Percentiles rank a stretch among this genome's conserved stretches.
Evolutionary conservation across 2,113 vertebrate species (phyloP).

Genomic region (Balaenoptera acutorostrata): DNA sequence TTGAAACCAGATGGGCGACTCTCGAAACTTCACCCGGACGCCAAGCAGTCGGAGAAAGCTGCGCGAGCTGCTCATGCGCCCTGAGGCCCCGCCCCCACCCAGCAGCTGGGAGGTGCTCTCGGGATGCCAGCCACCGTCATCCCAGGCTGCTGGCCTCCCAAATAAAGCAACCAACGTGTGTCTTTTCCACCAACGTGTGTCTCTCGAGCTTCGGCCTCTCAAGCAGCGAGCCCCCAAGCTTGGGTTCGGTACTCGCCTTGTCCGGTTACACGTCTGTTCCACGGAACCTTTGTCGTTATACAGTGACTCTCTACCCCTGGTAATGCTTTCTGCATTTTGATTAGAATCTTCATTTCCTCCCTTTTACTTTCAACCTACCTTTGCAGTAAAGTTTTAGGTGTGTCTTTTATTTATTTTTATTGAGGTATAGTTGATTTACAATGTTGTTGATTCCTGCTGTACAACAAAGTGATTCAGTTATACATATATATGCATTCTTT

Average conservation of each 20-base stretch:
- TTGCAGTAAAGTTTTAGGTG: background rate
- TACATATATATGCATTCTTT: too few species aligned
- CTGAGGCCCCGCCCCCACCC: background rate
- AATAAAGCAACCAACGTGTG: background rate
- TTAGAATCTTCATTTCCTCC: background rate
- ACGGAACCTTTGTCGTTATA: fast-evolving
- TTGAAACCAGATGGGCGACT: background rate
- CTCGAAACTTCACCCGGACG: background rate
- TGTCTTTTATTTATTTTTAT: too few species aligned
- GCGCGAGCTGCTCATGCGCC: fast-evolving
- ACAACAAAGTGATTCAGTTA: too few species aligned
- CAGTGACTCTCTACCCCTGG: too few species aligned
- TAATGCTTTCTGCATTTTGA: background rate
- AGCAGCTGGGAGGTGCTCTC: background rate
- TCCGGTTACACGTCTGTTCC: fast-evolving
- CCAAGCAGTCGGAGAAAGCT: too few species aligned
- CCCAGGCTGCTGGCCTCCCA: background rate
- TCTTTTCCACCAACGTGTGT: background rate
- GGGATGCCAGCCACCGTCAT: fast-evolving
- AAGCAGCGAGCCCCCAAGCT: too few species aligned
- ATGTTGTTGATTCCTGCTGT: too few species aligned
- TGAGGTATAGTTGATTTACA: too few species aligned
- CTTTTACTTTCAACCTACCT: background rate
- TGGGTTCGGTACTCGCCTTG: too few species aligned
- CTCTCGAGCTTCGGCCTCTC: too few species aligned